Conservation (phyloP, 2,888 invertebrate species). For the Dioctria linearis region DNA sequence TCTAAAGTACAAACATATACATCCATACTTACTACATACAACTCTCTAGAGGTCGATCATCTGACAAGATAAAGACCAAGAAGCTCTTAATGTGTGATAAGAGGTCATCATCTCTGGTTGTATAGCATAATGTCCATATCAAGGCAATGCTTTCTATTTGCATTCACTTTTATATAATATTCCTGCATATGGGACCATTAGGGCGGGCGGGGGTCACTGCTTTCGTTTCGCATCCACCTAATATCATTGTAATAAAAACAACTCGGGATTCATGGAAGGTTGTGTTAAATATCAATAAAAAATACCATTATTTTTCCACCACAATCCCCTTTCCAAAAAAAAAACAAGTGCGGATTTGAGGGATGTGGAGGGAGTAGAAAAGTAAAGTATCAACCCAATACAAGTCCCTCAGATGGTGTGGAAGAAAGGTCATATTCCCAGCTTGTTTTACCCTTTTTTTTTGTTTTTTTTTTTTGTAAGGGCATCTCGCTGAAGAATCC, state of each 20-base stretch:
- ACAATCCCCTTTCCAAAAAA: background rate
- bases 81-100: constrained; percentile 30
- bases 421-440: background rate
- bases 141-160: constrained; percentile 22
- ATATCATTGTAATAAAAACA: constrained; percentile 28
- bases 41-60: background rate
- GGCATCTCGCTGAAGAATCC: background rate
- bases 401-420: background rate
- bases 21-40: background rate
- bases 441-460: constrained; percentile 23
- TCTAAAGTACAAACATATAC: no score
- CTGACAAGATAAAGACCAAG: background rate
- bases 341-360: background rate
- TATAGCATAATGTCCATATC: constrained; percentile 24
- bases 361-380: no score
- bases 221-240: background rate
- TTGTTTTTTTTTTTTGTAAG: background rate
- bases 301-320: background rate
- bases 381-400: background rate
- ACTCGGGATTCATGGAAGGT: background rate
- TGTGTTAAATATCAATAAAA: constrained; percentile 39
- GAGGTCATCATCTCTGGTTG: constrained; percentile 34
- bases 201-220: constrained; percentile 25
- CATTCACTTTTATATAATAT: constrained; percentile 26
- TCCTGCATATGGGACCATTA: background rate